These are phyloP conservation scores for Oxystoma pomonae DNA, from an alignment of 2,888 invertebrate species.

Conservation along the genomic window DNA sequence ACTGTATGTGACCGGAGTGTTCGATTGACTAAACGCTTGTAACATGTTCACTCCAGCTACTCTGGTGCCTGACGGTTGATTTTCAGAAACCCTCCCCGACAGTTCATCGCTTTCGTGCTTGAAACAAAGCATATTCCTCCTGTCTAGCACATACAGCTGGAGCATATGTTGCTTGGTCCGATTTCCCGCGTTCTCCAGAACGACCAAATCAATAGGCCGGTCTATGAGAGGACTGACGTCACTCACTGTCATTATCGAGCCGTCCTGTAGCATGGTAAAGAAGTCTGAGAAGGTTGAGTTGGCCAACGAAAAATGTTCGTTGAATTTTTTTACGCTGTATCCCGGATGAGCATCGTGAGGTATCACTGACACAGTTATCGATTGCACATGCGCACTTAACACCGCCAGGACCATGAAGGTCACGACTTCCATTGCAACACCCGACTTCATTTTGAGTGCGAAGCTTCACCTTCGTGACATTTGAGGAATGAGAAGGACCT, in stretches of 20 bases:
- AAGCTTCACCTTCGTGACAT: slow-evolving; percentile 13
- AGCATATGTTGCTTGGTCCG: slow-evolving; percentile 75
- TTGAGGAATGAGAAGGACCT: slow-evolving; percentile 1
- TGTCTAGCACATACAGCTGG: slow-evolving; percentile 78
- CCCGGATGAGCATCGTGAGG: slow-evolving; percentile 90
- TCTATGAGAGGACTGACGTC: slow-evolving; percentile 79
- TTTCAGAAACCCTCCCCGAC: slow-evolving; percentile 73
- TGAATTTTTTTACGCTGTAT: slow-evolving; percentile 79
- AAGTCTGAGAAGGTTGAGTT: slow-evolving; percentile 80
- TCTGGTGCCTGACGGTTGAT: slow-evolving; percentile 66
- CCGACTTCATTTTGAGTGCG: slow-evolving; percentile 19
- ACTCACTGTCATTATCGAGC: slow-evolving; percentile 86
- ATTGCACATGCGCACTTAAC: not conserved
- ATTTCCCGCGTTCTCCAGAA: slow-evolving; percentile 78
- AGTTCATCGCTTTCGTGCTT: slow-evolving; percentile 58
- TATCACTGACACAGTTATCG: slow-evolving; percentile 58
- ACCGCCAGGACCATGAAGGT: not conserved
- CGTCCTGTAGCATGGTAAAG: slow-evolving; percentile 83
- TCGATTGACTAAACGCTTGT: slow-evolving; percentile 65
- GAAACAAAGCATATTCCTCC: slow-evolving; percentile 77
- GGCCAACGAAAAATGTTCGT: slow-evolving; percentile 57
- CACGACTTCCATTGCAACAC: not conserved
- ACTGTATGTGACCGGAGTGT: slow-evolving; percentile 70
- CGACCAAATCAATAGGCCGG: slow-evolving; percentile 74
- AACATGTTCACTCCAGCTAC: slow-evolving; percentile 70